These are phyloP conservation scores for Arizona elegans DNA, from an alignment of 2,113 vertebrate species.

Conservation along the genomic window DNA sequence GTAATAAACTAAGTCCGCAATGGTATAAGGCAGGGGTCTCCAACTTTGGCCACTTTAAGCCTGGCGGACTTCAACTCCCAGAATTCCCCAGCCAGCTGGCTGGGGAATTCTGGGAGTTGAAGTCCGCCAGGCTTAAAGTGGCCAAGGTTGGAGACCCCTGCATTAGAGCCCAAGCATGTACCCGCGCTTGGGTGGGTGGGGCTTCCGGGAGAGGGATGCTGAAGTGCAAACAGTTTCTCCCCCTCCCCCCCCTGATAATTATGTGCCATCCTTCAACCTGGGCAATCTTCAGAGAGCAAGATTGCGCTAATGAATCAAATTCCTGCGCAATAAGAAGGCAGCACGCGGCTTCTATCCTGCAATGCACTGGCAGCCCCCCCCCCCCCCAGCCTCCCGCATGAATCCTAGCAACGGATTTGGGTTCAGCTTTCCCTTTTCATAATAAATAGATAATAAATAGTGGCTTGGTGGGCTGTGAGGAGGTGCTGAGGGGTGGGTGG, in stretches of 20 bases:
- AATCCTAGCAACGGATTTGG: constrained; percentile 68
- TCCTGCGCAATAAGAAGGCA: constrained; percentile 49
- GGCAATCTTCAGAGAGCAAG: constrained; percentile 57
- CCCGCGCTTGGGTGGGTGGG: too few species aligned
- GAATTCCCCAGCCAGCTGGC: too few species aligned
- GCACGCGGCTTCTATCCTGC: constrained; percentile 58
- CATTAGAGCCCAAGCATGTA: too few species aligned
- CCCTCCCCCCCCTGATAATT: constrained; percentile 56
- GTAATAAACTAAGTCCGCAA: too few species aligned
- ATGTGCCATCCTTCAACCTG: constrained; percentile 67
- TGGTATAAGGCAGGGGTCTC: too few species aligned
- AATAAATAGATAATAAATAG: constrained; percentile 58
- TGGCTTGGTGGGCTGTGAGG: too few species aligned
- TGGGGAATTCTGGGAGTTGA: too few species aligned
- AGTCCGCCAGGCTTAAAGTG: too few species aligned
- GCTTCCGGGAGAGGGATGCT: not conserved
- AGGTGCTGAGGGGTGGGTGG: too few species aligned
- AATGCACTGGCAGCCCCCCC: constrained; percentile 21
- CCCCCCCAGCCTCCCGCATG: constrained; percentile 13
- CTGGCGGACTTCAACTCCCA: too few species aligned
- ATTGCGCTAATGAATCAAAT: constrained; percentile 72
- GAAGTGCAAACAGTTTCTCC: constrained; percentile 42
- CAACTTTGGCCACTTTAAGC: too few species aligned
- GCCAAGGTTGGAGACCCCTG: too few species aligned
- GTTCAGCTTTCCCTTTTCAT: constrained; percentile 60